Evolutionary conservation across 2,113 vertebrate species (phyloP).

Genomic region (Caloenas nicobarica): DNA sequence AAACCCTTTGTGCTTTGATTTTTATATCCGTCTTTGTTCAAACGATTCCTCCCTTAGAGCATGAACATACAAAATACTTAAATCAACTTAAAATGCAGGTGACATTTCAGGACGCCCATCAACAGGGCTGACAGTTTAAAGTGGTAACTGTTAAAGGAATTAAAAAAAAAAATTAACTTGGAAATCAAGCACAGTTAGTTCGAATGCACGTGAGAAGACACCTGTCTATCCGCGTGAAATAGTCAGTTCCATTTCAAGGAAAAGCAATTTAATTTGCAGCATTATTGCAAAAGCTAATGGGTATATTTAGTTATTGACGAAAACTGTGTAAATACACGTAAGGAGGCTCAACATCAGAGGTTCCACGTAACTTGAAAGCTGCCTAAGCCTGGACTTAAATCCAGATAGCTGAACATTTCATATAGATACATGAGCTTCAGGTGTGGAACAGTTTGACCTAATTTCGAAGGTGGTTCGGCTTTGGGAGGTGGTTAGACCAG

Average conservation of each 20-base stretch:
- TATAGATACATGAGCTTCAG: neutral
- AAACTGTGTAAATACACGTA: neutral
- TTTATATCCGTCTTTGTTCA: neutral
- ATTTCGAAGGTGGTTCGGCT: neutral
- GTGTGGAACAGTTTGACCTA: neutral
- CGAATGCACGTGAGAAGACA: neutral
- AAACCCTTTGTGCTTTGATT: neutral
- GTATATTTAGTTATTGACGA: neutral
- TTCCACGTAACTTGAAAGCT: neutral
- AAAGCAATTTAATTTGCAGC: neutral
- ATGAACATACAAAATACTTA: neutral
- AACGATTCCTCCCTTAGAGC: neutral
- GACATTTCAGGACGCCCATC: neutral
- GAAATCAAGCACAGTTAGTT: neutral
- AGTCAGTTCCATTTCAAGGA: neutral
- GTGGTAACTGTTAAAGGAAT: neutral
- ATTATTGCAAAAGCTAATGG: neutral
- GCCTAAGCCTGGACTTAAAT: neutral
- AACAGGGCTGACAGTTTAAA: neutral
- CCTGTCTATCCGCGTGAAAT: neutral
- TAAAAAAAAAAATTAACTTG: neutral
- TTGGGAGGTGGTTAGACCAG: neutral
- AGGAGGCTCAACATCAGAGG: neutral
- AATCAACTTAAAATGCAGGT: neutral
- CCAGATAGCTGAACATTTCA: neutral